Base-by-base conservation (phyloP, 2,888 invertebrate species). In the Thera britannica region DNA sequence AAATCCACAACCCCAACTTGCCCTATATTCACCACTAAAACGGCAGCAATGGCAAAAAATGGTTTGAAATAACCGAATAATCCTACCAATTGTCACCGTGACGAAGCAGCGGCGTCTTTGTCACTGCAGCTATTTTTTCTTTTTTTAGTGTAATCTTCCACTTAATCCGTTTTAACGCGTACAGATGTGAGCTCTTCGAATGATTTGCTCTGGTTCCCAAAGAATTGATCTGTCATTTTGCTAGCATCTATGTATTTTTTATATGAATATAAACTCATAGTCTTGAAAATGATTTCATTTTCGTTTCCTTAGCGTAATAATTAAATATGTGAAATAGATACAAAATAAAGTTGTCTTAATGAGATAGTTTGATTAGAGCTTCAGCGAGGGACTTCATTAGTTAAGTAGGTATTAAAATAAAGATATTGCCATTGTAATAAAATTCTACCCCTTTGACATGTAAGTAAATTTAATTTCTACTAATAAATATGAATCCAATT, bases 131-230 rank as follows among this genome's bases (percentile, higher is more conserved):
- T 79, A 73, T 81, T 85, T 90, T 90, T 89, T 83, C 75, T 65
- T 60, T 68, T 68, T 68, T 78, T 85, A 36, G 84, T 89, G 89
- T 93, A 93, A 93, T 93, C 92, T 90, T 85, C 81, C 79, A 74
- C 84, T 84, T 93, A 93, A 93, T 92, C 93, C 92, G 89, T 92
- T 93, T 92, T 91, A 93, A 89, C 90, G 88, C 89, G 83, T 85
- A 90, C 93, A 93, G 92, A 93, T 93, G 93, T 87, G 90, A 80
- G 72, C 65, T 73, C 61, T 74, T 75, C 74, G 83, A 61, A 62
- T 68, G 73, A 86, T 85, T 83, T 83, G 79, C 77, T 77, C 76
- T 73, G 70, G 72, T 79, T 79, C 77, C 76, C 75, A 80, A 83
- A 81, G 79, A 81, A 81, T 80, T 78, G 72, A 77, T 74, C 74